phyloP scores from a whole-genome alignment of 2,888 invertebrate genomes.

The Rutpela maculata region DNA sequence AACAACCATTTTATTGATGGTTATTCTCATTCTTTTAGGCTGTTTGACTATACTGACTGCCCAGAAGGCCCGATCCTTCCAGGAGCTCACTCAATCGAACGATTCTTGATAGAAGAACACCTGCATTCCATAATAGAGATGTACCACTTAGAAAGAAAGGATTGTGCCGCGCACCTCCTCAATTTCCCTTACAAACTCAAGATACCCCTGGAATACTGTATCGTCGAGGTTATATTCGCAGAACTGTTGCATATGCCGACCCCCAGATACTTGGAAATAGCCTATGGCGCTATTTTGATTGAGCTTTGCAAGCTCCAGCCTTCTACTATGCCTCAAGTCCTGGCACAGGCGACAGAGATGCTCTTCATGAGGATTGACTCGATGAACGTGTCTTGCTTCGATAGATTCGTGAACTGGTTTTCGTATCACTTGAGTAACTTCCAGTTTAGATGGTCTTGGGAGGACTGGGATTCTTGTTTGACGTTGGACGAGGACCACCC shows the following conservation, averaged over 20 bases:
- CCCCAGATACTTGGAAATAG: slow-evolving; percentile 92
- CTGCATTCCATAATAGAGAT: slow-evolving; percentile 94
- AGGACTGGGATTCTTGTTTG: slow-evolving; percentile 94
- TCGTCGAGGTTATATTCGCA: slow-evolving; percentile 97
- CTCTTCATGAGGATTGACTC: slow-evolving; percentile 96
- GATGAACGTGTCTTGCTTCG: slow-evolving; percentile 98
- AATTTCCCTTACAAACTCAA: slow-evolving; percentile 95
- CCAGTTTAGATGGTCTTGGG: slow-evolving; percentile 99
- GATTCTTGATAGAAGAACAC: slow-evolving; percentile 98
- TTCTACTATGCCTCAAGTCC: slow-evolving; percentile 96
- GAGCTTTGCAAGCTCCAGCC: slow-evolving; percentile 98
- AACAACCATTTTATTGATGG: not conserved
- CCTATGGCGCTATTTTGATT: slow-evolving; percentile 95
- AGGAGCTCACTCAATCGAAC: slow-evolving; percentile 97
- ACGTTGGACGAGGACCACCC: slow-evolving; percentile 91
- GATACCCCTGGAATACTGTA: slow-evolving; percentile 97
- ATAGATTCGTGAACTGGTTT: slow-evolving; percentile 98
- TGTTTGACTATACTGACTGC: slow-evolving; percentile 99
- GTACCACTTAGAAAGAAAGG: slow-evolving; percentile 92
- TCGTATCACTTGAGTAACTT: slow-evolving; percentile 99
- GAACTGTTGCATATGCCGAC: slow-evolving; percentile 95
- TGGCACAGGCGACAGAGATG: slow-evolving; percentile 98
- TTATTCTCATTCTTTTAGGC: slow-evolving; percentile 73
- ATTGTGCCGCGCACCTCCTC: slow-evolving; percentile 94
- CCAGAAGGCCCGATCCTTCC: slow-evolving; percentile 95